Evolutionary conservation across 2,113 vertebrate species (phyloP).

Genomic region (Cyrtonyx montezumae): DNA sequence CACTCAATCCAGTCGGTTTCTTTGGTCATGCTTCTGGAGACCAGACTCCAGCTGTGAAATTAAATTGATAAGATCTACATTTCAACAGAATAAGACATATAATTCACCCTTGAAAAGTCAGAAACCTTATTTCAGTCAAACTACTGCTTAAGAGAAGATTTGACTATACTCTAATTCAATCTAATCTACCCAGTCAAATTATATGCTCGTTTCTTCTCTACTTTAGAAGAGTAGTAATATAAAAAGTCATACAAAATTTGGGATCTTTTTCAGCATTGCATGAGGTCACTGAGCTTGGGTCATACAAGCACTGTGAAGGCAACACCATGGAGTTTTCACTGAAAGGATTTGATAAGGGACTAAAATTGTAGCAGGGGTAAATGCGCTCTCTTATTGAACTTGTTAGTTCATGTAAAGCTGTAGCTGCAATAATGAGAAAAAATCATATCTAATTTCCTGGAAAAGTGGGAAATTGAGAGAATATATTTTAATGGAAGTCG

Average conservation of each 20-base stretch:
- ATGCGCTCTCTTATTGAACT: neutral
- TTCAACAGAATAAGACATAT: conserved; percentile 47
- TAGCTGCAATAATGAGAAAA: conserved; percentile 2
- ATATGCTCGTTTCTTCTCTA: neutral
- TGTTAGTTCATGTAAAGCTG: neutral
- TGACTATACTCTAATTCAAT: conserved; percentile 35
- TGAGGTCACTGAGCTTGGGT: conserved; percentile 14
- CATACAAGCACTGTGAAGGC: conserved; percentile 7
- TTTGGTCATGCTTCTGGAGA: conserved; percentile 16
- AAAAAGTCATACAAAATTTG: conserved; percentile 13
- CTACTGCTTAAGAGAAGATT: conserved; percentile 39
- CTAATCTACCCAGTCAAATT: conserved; percentile 44
- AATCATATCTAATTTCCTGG: neutral
- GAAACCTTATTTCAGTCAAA: conserved; percentile 36
- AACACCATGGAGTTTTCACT: conserved; percentile 30
- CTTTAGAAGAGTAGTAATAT: neutral
- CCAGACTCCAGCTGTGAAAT: conserved; percentile 12
- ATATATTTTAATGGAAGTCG: conserved; percentile 1
- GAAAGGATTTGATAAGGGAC: conserved; percentile 28
- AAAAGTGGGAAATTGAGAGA: neutral
- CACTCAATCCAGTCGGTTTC: conserved; percentile 30
- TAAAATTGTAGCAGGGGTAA: neutral
- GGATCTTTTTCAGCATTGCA: conserved; percentile 36
- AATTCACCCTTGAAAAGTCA: conserved; percentile 54
- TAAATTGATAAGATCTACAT: conserved; percentile 57